Percentiles rank a stretch among this genome's conserved stretches.
Evolutionary conservation across 2,797 vertebrate genomes (phyloP).

Genomic region (Sebastes alutus): DNA sequence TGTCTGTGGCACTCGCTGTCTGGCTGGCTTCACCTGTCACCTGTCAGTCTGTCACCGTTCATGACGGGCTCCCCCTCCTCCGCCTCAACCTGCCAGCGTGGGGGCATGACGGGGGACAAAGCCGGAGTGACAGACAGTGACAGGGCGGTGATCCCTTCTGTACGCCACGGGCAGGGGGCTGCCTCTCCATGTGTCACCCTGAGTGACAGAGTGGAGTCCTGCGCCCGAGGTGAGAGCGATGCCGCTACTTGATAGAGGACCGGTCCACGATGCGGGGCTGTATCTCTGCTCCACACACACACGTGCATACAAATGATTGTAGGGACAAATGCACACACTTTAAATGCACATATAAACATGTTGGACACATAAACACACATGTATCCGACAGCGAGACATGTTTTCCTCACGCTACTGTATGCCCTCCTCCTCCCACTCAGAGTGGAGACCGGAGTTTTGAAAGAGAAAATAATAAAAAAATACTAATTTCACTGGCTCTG

Average conservation of each 20-base stretch:
- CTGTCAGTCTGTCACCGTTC: conserved; percentile 71
- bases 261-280: neutral
- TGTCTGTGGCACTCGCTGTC: conserved; percentile 40
- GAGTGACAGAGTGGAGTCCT: conserved; percentile 73
- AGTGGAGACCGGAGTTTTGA: neutral
- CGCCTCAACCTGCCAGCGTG: conserved; percentile 52
- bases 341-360: neutral
- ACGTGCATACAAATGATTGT: conserved; percentile 31
- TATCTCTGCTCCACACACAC: conserved; percentile 24
- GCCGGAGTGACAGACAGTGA: conserved; percentile 73
- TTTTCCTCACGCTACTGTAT: neutral
- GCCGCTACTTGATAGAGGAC: conserved; percentile 40
- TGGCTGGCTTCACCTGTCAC: conserved; percentile 71
- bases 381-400: neutral
- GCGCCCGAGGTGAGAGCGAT: conserved; percentile 55
- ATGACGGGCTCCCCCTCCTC: conserved; percentile 1
- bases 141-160: conserved; percentile 62
- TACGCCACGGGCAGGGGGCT: conserved; percentile 47
- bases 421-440: neutral
- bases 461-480: conserved; percentile 1
- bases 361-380: neutral
- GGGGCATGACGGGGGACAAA: conserved; percentile 65
- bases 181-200: conserved; percentile 65
- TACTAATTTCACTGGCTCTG: conserved; percentile 2
- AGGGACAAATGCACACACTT: neutral